Percentiles rank a stretch among this genome's conserved stretches.
Conservation (phyloP, 2,888 invertebrate genomes). For the Selenia dentaria region DNA sequence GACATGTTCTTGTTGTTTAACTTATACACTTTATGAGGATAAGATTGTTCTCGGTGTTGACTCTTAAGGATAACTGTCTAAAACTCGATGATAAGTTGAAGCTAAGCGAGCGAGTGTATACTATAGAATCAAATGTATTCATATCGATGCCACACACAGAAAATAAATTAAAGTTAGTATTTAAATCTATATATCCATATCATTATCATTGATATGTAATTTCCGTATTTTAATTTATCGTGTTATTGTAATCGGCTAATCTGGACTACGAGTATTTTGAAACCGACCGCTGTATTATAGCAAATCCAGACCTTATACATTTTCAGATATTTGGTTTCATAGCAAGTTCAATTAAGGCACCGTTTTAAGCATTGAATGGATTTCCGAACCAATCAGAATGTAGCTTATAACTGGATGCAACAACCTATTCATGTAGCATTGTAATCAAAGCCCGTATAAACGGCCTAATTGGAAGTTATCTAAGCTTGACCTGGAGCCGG, state of each 20-base stretch:
- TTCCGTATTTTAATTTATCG: too few species aligned
- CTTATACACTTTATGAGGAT: slow-evolving; percentile 30
- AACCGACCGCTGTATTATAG: not conserved
- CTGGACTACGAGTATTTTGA: not conserved
- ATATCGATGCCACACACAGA: too few species aligned
- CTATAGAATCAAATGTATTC: too few species aligned
- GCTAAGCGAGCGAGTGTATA: slow-evolving; percentile 5
- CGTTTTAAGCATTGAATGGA: not conserved
- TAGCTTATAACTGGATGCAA: slow-evolving; percentile 3
- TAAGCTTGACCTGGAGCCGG: slow-evolving; percentile 1
- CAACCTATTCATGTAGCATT: slow-evolving; percentile 1
- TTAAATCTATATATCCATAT: too few species aligned
- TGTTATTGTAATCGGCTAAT: not conserved
- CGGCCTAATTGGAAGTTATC: not conserved
- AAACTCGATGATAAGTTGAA: slow-evolving; percentile 21
- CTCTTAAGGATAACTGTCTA: slow-evolving; percentile 19
- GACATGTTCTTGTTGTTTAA: slow-evolving; percentile 32
- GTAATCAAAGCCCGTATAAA: not conserved
- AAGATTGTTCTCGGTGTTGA: slow-evolving; percentile 32
- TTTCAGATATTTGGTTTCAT: slow-evolving; percentile 1
- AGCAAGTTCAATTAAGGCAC: slow-evolving; percentile 2
- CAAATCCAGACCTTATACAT: not conserved
- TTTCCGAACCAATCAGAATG: not conserved
- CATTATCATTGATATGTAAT: too few species aligned
- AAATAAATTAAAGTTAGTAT: too few species aligned